phyloP scores from a whole-genome alignment of 2,888 invertebrate genomes.

The Rhabditophanes sp. region DNA sequence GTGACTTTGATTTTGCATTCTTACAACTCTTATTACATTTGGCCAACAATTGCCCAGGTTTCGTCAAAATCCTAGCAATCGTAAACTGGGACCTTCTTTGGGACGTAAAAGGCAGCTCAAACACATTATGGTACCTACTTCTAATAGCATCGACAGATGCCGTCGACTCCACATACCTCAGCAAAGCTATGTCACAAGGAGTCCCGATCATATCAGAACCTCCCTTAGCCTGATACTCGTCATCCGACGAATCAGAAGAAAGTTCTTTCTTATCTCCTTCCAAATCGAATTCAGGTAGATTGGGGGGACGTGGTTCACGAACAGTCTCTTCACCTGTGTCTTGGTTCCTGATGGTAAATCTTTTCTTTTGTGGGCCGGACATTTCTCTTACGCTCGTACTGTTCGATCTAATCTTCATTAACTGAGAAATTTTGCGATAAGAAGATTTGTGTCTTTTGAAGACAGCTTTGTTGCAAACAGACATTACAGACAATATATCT shows the following conservation, averaged over 20 bases:
- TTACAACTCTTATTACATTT: no score
- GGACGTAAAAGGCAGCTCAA: conserved; percentile 42
- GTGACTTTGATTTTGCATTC: no score
- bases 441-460: conserved; percentile 24
- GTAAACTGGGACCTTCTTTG: conserved; percentile 35
- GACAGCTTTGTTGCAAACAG: conserved; percentile 35
- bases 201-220: conserved; percentile 26
- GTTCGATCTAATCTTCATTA: no score
- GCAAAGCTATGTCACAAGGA: conserved; percentile 35
- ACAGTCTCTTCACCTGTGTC: no score
- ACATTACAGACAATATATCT: conserved; percentile 36
- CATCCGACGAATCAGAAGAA: conserved; percentile 9
- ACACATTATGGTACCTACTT: no score
- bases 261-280: conserved; percentile 3
- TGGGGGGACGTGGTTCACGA: conserved; percentile 14
- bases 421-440: conserved; percentile 16
- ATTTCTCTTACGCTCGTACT: conserved; percentile 32
- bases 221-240: conserved; percentile 6
- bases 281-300: conserved; percentile 21
- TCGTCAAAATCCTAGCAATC: no score
- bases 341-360: no score
- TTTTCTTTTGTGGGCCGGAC: conserved; percentile 19
- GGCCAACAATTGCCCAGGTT: no score
- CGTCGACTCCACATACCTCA: conserved; percentile 32
- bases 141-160: conserved; percentile 37